phyloP scores from a whole-genome alignment of 2,888 invertebrate species.

The Nomada flava region DNA sequence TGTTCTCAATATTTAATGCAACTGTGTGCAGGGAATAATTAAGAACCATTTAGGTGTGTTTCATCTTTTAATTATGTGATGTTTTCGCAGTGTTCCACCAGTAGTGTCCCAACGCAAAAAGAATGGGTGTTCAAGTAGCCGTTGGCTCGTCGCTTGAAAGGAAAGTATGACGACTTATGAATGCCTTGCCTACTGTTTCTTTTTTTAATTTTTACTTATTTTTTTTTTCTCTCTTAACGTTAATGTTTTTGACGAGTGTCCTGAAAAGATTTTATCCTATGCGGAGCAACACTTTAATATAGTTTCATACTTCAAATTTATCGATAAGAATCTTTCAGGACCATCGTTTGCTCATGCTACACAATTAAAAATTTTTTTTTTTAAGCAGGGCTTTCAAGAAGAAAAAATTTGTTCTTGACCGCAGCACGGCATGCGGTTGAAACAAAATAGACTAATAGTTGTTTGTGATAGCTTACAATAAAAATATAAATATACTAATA shows the following conservation, averaged over 20 bases:
- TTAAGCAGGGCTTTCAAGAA: slow-evolving; percentile 58
- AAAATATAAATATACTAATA: slow-evolving; percentile 24
- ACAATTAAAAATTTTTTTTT: slow-evolving; percentile 40
- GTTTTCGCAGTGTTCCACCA: slow-evolving; percentile 79
- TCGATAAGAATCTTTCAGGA: slow-evolving; percentile 59
- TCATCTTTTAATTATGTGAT: slow-evolving; percentile 76
- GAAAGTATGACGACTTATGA: slow-evolving; percentile 82
- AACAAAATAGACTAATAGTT: slow-evolving; percentile 57
- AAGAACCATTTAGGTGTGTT: slow-evolving; percentile 72
- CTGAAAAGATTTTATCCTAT: slow-evolving; percentile 58
- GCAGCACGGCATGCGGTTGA: slow-evolving; percentile 59
- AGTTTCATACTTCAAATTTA: slow-evolving; percentile 19
- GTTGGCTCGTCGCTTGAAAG: slow-evolving; percentile 83
- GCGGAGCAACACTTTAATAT: slow-evolving; percentile 40
- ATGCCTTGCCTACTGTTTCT: slow-evolving; percentile 71
- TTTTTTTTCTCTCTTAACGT: slow-evolving; percentile 31
- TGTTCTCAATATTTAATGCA: slow-evolving; percentile 65
- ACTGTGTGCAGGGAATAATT: slow-evolving; percentile 64
- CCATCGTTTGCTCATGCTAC: slow-evolving; percentile 57
- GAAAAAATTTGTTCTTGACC: slow-evolving; percentile 54
- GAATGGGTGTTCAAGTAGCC: slow-evolving; percentile 82
- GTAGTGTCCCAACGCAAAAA: slow-evolving; percentile 81
- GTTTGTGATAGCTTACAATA: slow-evolving; percentile 29
- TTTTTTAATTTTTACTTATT: slow-evolving; percentile 31
- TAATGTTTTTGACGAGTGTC: slow-evolving; percentile 64